These are phyloP conservation scores for Drosophila stalkeri DNA, from an alignment of 2,888 invertebrate genomes.

Conservation along the genomic window DNA sequence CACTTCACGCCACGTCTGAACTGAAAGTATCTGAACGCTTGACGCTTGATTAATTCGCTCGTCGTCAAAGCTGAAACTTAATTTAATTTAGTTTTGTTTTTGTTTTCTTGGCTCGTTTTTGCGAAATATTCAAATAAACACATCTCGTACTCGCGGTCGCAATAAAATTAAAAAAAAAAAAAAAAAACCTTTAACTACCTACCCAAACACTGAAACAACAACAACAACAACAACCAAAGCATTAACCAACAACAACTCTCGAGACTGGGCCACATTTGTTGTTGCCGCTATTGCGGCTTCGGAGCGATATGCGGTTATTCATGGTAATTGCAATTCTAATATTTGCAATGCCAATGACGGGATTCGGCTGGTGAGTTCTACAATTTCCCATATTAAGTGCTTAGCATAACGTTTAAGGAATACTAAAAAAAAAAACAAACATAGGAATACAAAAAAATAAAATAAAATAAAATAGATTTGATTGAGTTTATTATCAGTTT, in stretches of 20 bases:
- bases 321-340: conserved; percentile 93
- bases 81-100: conserved; percentile 24
- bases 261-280: conserved; percentile 73
- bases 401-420: neutral
- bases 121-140: conserved; percentile 63
- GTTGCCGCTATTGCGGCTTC: conserved; percentile 75
- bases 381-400: conserved; percentile 1
- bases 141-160: conserved; percentile 48
- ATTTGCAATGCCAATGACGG: conserved; percentile 94
- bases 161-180: conserved; percentile 65
- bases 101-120: conserved; percentile 9
- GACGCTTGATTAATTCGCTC: conserved; percentile 72
- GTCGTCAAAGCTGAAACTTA: conserved; percentile 49
- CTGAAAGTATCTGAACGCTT: conserved; percentile 49
- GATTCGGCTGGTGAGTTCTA: conserved; percentile 93
- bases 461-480: neutral
- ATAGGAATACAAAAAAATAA: no score
- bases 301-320: conserved; percentile 89
- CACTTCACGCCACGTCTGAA: conserved; percentile 31
- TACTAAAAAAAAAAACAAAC: neutral
- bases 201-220: conserved; percentile 50
- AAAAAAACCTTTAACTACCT: conserved; percentile 70
- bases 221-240: conserved; percentile 14
- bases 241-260: conserved; percentile 45
- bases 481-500: neutral